Base-by-base conservation (phyloP, 30 jellyfish, hydroid and myxozoan genomes). In the Turritopsis dohrnii region DNA sequence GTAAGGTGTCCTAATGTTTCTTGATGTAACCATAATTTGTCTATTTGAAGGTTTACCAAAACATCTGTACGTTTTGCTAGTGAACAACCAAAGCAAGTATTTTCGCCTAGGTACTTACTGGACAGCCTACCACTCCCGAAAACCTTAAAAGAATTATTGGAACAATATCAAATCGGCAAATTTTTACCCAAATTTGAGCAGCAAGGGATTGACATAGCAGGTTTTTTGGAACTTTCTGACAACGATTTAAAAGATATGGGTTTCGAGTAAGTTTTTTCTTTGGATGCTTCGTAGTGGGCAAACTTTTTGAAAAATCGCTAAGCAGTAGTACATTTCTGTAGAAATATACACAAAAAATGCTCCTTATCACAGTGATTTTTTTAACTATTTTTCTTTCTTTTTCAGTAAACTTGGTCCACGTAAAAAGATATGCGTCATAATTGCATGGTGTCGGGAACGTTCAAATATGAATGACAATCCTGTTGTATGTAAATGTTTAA, bases 391-490 rank as follows among this genome's bases (percentile, higher is more conserved):
- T 29, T 23, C 65, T 52, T 72, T 41, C 19, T 75, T 72, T 71
- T 82, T 52, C 31, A 94, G 99, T 71, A 94, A 94, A 88, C 89
- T 94, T 53, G 99, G 99, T 18, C 96, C 99, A 0, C 90, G 99
- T 18, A 94, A 94, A 80, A 88, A 85, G 52, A 52, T 94, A 21
- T 54, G 86, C 20, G 85, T 87, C 66, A 90, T 81, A 84, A 94
- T 94, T 19, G 76, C 52, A 21, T 18, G 77, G 16, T 69, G 77
- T 27, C 28, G 30, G 22, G 77, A 69, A 21, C 28, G 77, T 9
- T 69, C 30, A 27, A 69, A 69, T 16, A 9, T 27, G 9, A 16
- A 69, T n/a, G 31, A 21, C 16, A 69, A 69, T 69, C 28, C 28
- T 8, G 30, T 23, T 69, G 77, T 69, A 69, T 7, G 77, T n/a